These are phyloP conservation scores for Brachionus koreanus DNA, from an alignment of 1,140 invertebrate genomes.

Conservation along the genomic window DNA sequence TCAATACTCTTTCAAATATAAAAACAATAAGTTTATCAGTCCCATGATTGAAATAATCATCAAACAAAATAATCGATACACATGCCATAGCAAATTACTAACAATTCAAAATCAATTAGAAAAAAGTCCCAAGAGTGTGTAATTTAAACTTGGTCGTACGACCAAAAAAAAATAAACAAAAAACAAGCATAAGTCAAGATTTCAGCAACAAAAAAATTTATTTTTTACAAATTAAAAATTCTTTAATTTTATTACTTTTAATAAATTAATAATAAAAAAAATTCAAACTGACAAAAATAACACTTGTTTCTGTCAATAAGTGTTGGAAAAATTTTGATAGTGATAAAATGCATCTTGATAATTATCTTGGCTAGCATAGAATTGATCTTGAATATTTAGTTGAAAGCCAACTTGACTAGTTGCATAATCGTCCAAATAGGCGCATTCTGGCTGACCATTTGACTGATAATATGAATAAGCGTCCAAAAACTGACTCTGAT, in stretches of 20 bases:
- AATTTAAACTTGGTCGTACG: background rate
- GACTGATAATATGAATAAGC: background rate
- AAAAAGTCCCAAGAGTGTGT: background rate
- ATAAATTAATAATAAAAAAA: constrained; percentile 7
- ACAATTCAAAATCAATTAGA: constrained; percentile 11
- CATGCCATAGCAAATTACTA: constrained; percentile 21
- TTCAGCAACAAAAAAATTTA: background rate
- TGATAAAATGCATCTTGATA: constrained; percentile 11
- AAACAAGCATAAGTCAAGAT: constrained; percentile 7
- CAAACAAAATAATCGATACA: constrained; percentile 14
- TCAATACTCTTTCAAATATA: background rate
- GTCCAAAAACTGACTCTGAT: background rate
- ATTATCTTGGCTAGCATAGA: background rate
- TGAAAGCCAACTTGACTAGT: background rate
- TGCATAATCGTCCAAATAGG: background rate
- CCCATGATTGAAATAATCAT: constrained; percentile 13
- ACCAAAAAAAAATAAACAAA: background rate
- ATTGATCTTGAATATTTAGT: background rate
- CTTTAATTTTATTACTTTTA: background rate
- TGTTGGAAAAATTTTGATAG: constrained; percentile 18
- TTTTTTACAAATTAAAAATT: background rate
- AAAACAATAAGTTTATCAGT: constrained; percentile 14
- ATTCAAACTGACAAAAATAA: background rate
- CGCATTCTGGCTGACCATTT: background rate
- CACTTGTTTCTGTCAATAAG: background rate